Evolutionary conservation across 1,140 invertebrate species (phyloP).

Genomic region (Geopemphigus sp.): DNA sequence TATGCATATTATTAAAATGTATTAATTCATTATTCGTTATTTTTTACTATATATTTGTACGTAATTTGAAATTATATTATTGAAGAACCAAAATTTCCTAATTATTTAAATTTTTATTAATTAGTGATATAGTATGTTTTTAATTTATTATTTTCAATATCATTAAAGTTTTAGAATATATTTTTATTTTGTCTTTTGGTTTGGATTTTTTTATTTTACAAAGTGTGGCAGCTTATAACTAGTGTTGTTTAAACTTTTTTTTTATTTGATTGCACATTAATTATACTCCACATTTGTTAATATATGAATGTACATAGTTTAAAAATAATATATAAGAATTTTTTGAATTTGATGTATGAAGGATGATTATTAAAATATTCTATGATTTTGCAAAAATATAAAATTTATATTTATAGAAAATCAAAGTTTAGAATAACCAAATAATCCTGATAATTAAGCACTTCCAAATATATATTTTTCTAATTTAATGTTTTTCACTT

Average conservation of each 20-base stretch:
- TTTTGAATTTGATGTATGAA: background rate
- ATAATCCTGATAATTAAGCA: too few relatives aligned
- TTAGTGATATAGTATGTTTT: conserved; percentile 34
- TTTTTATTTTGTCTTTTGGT: conserved; percentile 31
- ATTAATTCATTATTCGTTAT: background rate
- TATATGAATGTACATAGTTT: conserved; percentile 11
- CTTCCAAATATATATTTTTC: too few relatives aligned
- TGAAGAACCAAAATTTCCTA: background rate
- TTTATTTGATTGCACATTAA: conserved; percentile 31
- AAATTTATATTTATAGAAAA: background rate
- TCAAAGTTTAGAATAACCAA: too few relatives aligned
- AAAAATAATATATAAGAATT: background rate
- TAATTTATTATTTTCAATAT: conserved; percentile 34
- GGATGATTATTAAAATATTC: background rate
- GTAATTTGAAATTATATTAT: conserved; percentile 1
- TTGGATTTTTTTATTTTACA: conserved; percentile 27
- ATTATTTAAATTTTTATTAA: conserved; percentile 23
- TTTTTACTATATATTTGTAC: background rate
- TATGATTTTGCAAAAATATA: background rate
- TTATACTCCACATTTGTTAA: background rate
- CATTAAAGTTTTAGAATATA: conserved; percentile 20
- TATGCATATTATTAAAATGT: background rate
- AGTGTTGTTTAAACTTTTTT: conserved; percentile 16
- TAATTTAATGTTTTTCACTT: too few relatives aligned
- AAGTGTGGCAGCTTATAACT: conserved; percentile 42